Evolutionary conservation across 2,888 invertebrate genomes (phyloP), one percentile per base, ranked within the genome.

Genomic region (Sphaeridia pumilis): DNA sequence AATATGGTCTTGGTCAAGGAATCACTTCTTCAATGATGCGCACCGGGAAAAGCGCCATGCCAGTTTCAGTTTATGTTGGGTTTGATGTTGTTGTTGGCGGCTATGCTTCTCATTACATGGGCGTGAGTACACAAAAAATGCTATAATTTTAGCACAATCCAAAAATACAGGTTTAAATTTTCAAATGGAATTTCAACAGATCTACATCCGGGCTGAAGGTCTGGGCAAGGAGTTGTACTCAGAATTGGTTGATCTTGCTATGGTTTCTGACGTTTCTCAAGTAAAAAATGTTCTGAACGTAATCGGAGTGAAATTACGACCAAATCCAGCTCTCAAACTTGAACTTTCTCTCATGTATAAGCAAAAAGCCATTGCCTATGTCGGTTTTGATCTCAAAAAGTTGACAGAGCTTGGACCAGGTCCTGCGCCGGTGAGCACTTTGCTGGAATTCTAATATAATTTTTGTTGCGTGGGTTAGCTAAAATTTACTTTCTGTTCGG

Each of bases 171-270:
- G 31, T 31, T 31, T 31, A 31, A 31, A 31, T 31, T 10, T 31
- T 14, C 14, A 31, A 31, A 14, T 14, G n/a, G n/a, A n/a, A n/a
- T n/a, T n/a, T n/a, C n/a, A n/a, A n/a, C 24, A 65, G 65, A 4
- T 63, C 1, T 65, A 48, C 41, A 45, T 65, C 10, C 36, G 65
- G 41, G 26, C 61, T 34, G 57, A 65, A 56, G 65, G 65, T 12
- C 22, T 65, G 1, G 63, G 56, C 17, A 61, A 61, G 46, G 45
- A 54, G 2, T 7, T 61, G 1, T 51, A 50, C 1, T 38, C 24
- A 2, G 52, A 59, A 25, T 7, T 59, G 2, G 46, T 57, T 1
- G 46, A 50, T 1, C 25, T 57, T 14, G 38, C 47, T 1, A 38
- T 49, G 5, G n/a, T n/a, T n/a, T 55, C 48, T 10, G 55, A 58